These are phyloP conservation scores for Argentina silus DNA, from an alignment of 2,797 vertebrate species.

Conservation along the genomic window DNA sequence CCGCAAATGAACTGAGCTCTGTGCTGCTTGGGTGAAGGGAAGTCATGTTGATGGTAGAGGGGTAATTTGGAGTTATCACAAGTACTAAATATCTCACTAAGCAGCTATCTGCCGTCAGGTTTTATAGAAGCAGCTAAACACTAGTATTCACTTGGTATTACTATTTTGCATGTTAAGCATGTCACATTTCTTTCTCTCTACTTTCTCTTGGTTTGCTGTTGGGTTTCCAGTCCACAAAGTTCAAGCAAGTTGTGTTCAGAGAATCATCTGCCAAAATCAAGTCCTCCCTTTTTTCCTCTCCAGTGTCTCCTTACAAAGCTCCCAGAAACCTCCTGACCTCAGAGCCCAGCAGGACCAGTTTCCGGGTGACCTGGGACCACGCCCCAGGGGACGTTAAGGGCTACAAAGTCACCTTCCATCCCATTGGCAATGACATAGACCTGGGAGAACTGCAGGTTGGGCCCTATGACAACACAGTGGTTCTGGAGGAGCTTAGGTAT, in stretches of 20 bases:
- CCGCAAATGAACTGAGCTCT: neutral
- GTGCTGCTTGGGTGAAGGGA: neutral
- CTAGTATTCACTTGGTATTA: too few species aligned
- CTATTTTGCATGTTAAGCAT: too few species aligned
- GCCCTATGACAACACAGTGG: slow-evolving; percentile 96
- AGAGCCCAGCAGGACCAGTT: slow-evolving; percentile 93
- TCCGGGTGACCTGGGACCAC: slow-evolving; percentile 95
- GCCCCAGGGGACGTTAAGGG: slow-evolving; percentile 92
- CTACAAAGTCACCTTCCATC: slow-evolving; percentile 95
- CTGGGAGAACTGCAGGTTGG: slow-evolving; percentile 88
- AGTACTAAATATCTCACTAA: neutral
- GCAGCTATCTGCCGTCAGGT: neutral
- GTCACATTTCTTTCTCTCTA: too few species aligned
- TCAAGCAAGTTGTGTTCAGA: too few species aligned
- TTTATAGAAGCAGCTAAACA: too few species aligned
- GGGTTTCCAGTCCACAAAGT: neutral
- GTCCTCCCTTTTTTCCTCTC: neutral
- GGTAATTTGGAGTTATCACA: neutral
- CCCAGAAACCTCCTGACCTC: slow-evolving; percentile 96
- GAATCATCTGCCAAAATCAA: neutral
- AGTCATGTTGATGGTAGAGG: neutral
- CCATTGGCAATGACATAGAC: slow-evolving; percentile 80
- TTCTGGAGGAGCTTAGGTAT: slow-evolving; percentile 96
- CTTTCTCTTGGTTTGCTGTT: neutral
- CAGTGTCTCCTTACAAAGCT: slow-evolving; percentile 91